Percentiles rank a stretch among this genome's conserved stretches.
These are phyloP conservation scores for Pandemis cinnamomeana DNA, from an alignment of 2,888 invertebrate species.

Conservation along the genomic window DNA sequence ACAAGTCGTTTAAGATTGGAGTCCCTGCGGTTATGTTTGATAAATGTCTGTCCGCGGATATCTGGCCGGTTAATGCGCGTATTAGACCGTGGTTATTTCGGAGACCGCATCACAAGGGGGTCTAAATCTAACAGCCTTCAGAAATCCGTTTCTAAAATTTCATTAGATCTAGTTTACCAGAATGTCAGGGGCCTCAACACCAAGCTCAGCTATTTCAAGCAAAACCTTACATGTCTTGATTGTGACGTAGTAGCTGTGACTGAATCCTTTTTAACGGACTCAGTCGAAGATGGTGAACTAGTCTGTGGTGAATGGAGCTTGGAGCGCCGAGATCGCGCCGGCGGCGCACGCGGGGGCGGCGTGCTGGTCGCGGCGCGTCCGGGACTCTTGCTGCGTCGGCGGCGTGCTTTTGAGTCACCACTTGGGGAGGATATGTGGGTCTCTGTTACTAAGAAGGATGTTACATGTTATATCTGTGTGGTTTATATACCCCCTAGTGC, in stretches of 20 bases:
- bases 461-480: neutral
- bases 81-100: conserved; percentile 22
- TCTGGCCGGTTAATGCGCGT: conserved; percentile 25
- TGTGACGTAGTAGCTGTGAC: neutral
- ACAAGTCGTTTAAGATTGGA: conserved; percentile 35
- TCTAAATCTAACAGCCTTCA: neutral
- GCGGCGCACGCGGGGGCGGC: neutral
- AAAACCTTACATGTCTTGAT: neutral
- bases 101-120: neutral
- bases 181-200: conserved; percentile 13
- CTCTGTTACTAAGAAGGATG: neutral
- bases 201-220: neutral
- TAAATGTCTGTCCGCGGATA: neutral
- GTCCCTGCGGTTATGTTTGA: neutral
- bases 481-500: neutral
- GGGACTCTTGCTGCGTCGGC: neutral
- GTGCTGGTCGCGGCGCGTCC: neutral
- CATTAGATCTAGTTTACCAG: neutral
- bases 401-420: neutral
- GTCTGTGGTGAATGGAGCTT: neutral
- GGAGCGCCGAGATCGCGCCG: neutral
- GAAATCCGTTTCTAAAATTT: neutral
- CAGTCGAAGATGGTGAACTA: neutral
- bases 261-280: neutral
- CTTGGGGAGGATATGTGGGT: neutral